A percentile compares a stretch with the other conserved stretches of the same genome.
phyloP scores from a whole-genome alignment of 2,113 vertebrate species.

The Oryctolagus cuniculus region DNA sequence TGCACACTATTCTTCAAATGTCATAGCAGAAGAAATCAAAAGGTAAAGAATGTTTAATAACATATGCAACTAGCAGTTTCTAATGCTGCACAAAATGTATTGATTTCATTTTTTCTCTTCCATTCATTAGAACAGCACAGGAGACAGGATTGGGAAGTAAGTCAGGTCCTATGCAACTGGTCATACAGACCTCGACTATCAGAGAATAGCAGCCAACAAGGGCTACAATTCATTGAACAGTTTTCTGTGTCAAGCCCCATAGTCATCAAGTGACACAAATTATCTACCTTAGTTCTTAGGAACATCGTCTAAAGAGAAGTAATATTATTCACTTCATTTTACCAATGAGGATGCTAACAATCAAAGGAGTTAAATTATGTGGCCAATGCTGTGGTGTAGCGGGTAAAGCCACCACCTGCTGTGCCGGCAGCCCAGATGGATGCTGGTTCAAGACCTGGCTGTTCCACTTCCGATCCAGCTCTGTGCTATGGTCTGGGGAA shows the following conservation, averaged over 20 bases:
- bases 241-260: not conserved
- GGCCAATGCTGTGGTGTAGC: too few species aligned
- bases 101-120: not conserved
- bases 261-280: not conserved
- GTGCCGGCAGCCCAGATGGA: too few species aligned
- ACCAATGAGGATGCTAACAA: not conserved
- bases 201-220: not conserved
- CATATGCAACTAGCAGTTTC: not conserved
- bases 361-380: not conserved
- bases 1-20: not conserved
- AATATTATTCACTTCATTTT: not conserved
- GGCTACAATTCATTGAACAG: not conserved
- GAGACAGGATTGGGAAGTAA: not conserved
- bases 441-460: too few species aligned
- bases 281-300: not conserved
- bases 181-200: not conserved
- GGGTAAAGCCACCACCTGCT: too few species aligned
- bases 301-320: not conserved
- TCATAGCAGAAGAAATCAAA: not conserved
- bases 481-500: too few species aligned
- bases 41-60: constrained; percentile 16
- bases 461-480: too few species aligned
- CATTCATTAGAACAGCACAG: constrained; percentile 15
- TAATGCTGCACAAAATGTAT: not conserved
- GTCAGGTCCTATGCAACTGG: not conserved